phyloP scores from a whole-genome alignment of 2,797 vertebrate genomes.

The Emydoidea blandingii region DNA sequence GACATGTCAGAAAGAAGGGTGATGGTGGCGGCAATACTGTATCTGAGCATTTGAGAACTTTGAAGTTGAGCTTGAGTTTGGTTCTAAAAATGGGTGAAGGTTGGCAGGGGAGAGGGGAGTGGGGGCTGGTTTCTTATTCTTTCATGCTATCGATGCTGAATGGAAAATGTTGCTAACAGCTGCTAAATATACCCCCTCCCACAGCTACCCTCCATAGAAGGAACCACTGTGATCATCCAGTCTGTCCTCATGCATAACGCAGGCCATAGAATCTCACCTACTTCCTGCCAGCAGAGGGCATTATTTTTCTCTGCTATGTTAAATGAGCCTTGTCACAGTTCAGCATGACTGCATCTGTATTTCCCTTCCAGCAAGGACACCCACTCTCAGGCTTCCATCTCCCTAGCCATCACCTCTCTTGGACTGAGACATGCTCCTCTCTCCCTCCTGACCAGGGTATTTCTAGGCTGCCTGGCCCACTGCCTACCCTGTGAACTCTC shows the following conservation, averaged over 20 bases:
- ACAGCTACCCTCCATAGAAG: not conserved
- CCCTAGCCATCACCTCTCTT: not conserved
- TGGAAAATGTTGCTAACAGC: not conserved
- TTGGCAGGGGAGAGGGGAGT: not conserved
- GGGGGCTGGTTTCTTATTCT: not conserved
- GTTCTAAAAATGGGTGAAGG: not conserved
- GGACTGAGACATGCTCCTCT: no score
- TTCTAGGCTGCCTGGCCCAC: not conserved
- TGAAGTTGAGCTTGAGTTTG: not conserved
- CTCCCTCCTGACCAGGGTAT: not conserved
- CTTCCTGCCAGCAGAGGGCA: not conserved
- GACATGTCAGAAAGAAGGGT: not conserved
- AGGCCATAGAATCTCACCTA: not conserved
- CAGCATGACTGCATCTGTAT: not conserved
- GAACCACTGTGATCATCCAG: no score
- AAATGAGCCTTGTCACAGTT: not conserved
- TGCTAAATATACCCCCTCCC: not conserved
- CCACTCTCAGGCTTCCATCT: not conserved
- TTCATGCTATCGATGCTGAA: not conserved
- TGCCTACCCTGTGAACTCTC: not conserved
- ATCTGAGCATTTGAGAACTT: not conserved
- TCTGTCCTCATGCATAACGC: not conserved
- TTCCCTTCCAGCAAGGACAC: not conserved
- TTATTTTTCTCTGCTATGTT: not conserved
- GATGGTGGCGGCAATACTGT: not conserved